These are phyloP conservation scores for Halocaridina rubra DNA, from an alignment of 2,888 invertebrate species.

Conservation along the genomic window DNA sequence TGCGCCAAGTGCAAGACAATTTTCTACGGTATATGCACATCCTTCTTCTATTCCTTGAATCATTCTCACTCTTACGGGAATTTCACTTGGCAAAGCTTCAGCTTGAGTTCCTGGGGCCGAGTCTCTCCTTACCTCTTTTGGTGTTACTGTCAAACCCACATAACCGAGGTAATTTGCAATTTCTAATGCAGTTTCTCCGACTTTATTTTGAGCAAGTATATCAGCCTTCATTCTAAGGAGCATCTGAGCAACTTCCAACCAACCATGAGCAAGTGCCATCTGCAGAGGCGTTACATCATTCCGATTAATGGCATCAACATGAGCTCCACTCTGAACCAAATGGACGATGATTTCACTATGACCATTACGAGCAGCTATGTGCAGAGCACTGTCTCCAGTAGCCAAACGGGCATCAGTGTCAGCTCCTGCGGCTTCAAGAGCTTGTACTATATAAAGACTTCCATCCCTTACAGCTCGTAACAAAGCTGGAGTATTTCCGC, in stretches of 20 bases:
- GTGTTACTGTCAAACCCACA: neutral
- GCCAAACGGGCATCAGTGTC: slow-evolving; percentile 43
- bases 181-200: slow-evolving; percentile 46
- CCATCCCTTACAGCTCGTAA: slow-evolving; percentile 36
- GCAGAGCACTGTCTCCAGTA: slow-evolving; percentile 44
- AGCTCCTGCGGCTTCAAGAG: slow-evolving; percentile 43
- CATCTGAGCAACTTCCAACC: slow-evolving; percentile 31
- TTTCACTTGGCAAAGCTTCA: neutral
- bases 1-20: slow-evolving; percentile 31
- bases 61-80: slow-evolving; percentile 38
- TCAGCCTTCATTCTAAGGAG: slow-evolving; percentile 51
- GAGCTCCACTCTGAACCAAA: slow-evolving; percentile 40
- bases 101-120: slow-evolving; percentile 18
- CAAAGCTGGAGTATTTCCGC: slow-evolving; percentile 20
- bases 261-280: slow-evolving; percentile 49
- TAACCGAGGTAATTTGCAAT: slow-evolving; percentile 41
- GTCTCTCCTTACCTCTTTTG: slow-evolving; percentile 22
- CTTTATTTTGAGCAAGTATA: slow-evolving; percentile 27
- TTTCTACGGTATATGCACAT: slow-evolving; percentile 29
- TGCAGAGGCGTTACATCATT: slow-evolving; percentile 54
- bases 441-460: slow-evolving; percentile 42
- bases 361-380: slow-evolving; percentile 40
- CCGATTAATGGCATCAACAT: slow-evolving; percentile 51
- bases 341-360: slow-evolving; percentile 36
- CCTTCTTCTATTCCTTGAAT: slow-evolving; percentile 39